Evolutionary conservation across 2,888 invertebrate genomes (phyloP).

Genomic region (Leucoptera coffeella): DNA sequence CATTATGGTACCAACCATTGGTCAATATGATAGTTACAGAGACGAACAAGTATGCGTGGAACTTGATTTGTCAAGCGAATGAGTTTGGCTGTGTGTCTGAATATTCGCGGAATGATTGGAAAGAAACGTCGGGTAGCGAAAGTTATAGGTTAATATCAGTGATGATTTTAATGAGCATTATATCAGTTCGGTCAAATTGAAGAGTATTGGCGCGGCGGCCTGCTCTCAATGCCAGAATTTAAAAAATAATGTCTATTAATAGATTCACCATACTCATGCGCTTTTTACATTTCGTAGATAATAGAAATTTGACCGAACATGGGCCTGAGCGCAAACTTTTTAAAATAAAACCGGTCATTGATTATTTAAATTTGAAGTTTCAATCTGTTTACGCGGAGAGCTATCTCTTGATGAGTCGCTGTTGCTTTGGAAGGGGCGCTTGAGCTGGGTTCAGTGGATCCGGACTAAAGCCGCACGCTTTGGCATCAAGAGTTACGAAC

Average conservation of each 20-base stretch:
- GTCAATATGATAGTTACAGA: slow-evolving; percentile 3
- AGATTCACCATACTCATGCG: slow-evolving; percentile 2
- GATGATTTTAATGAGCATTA: slow-evolving; percentile 3
- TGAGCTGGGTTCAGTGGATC: slow-evolving; percentile 5
- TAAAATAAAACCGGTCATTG: slow-evolving; percentile 4
- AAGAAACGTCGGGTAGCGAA: slow-evolving; percentile 3
- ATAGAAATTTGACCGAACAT: slow-evolving; percentile 1
- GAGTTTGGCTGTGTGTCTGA: slow-evolving; percentile 1
- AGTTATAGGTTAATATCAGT: slow-evolving; percentile 3
- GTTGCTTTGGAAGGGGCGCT: slow-evolving; percentile 5
- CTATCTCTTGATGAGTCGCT: slow-evolving; percentile 4
- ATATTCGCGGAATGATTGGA: slow-evolving; percentile 2
- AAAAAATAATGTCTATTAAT: slow-evolving; percentile 2
- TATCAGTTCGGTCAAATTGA: slow-evolving; percentile 3
- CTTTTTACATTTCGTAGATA: slow-evolving; percentile 3
- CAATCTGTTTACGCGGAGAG: slow-evolving; percentile 2
- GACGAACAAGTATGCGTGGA: slow-evolving; percentile 4
- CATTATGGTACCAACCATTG: slow-evolving; percentile 3
- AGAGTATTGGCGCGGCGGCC: slow-evolving; percentile 2
- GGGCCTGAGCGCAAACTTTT: slow-evolving; percentile 2
- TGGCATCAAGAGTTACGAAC: slow-evolving; percentile 5
- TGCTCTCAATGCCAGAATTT: slow-evolving; percentile 3
- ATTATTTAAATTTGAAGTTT: slow-evolving; percentile 4
- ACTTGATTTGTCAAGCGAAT: slow-evolving; percentile 1
- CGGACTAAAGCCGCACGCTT: slow-evolving; percentile 9